Base-by-base conservation (phyloP, 2,113 vertebrate species). In the Marcusenius ussheri region DNA sequence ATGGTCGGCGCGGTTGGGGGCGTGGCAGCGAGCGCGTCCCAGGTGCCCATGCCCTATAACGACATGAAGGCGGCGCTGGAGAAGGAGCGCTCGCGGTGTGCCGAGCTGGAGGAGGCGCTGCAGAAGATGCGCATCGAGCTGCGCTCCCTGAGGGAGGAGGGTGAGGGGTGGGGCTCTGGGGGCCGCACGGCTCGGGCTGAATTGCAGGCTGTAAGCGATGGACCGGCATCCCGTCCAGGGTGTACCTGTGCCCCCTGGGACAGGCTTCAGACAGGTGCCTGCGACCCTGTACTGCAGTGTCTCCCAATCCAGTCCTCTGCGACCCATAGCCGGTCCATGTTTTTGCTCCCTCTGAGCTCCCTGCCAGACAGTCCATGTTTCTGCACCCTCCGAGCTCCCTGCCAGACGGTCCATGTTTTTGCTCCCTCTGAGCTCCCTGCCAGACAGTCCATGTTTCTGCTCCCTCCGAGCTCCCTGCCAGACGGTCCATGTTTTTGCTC, bases 41-140 rank as follows among this genome's bases (percentile, higher is more conserved):
- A 96, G 85, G 96, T 98, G 94, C 98, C 98, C 91, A 94, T 99
- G 95, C 98, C 97, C 95, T 99, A 99, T 93, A 96, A 97, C 93
- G 98, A 99, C 94, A 97, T 99, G 97, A 99, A 99, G 94, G 94
- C 96, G 89, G 98, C 98, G 53, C 94, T 99, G 95, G 98, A 99
- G 93, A 99, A 99, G 95, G 98, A 99, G 95, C 97, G 98, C 89
- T 97, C 96, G n/a, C 96, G 98, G 90, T 98, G 97, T 88, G 96
- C 96, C 0, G 98, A 99, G 94, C 97, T 99, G 85, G 98, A 99
- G 93, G 98, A 99, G 88, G 98, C 97, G 90, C 96, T 99, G 91
- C 98, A 99, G 95, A 99, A 99, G 96, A 99, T 98, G 93, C 97
- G 98, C 93, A 97, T 99, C 88, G 98, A 99, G 91, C 96, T 99